A percentile compares a stretch with the other conserved stretches of the same genome.
These are phyloP conservation scores for Scytalopus superciliaris DNA, from an alignment of 2,113 vertebrate genomes.

Conservation along the genomic window DNA sequence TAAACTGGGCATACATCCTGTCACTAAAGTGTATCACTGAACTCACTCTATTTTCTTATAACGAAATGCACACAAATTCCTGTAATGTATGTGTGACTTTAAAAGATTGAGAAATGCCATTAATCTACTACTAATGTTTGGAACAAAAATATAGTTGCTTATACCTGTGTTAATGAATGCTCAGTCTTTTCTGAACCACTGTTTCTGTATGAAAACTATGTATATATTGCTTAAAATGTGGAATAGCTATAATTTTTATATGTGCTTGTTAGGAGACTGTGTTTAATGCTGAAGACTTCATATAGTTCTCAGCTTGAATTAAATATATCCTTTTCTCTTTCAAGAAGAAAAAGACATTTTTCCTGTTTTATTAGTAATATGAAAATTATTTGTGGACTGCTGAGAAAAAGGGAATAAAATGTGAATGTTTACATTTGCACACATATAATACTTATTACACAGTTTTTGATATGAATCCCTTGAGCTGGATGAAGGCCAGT, in stretches of 20 bases:
- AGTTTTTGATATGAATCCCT: conserved; percentile 36
- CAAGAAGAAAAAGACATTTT: not conserved
- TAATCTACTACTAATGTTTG: not conserved
- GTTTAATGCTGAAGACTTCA: not conserved
- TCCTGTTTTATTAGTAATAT: not conserved
- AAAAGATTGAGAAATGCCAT: not conserved
- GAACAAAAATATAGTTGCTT: not conserved
- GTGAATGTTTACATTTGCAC: conserved; percentile 29
- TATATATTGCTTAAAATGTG: not conserved
- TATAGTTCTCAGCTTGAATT: not conserved
- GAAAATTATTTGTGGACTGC: conserved; percentile 28
- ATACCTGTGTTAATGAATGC: not conserved
- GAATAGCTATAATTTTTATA: conserved; percentile 4
- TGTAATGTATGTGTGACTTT: not conserved
- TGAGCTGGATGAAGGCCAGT: conserved; percentile 34
- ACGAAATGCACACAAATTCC: not conserved
- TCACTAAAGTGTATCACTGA: not conserved
- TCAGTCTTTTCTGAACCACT: not conserved
- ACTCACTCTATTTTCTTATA: not conserved
- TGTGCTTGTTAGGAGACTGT: not conserved
- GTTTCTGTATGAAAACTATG: not conserved
- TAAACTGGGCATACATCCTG: not conserved
- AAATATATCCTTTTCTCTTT: conserved; percentile 16
- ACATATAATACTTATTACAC: conserved; percentile 5
- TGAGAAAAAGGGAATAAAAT: conserved; percentile 8